These are phyloP conservation scores for Seira musarum DNA, from an alignment of 2,888 invertebrate species.

Conservation along the genomic window DNA sequence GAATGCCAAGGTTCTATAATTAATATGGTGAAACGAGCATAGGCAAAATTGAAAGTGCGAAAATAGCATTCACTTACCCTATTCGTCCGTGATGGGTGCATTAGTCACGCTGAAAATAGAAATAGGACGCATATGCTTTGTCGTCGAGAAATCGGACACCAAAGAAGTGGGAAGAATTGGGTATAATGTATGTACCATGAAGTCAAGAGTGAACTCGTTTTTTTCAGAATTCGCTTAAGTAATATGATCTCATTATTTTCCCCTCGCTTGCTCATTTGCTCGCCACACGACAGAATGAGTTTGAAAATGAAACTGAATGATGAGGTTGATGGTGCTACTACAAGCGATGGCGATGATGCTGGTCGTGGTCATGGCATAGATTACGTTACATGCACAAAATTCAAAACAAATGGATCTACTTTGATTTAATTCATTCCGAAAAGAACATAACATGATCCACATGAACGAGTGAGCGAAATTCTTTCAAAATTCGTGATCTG, in stretches of 20 bases:
- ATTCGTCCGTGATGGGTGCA: conserved; percentile 1
- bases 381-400: conserved; percentile 18
- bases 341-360: too few relatives aligned
- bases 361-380: conserved; percentile 55
- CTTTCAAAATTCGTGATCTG: too few relatives aligned
- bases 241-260: neutral
- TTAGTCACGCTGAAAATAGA: conserved; percentile 52
- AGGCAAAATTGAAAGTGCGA: neutral
- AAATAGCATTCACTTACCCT: neutral
- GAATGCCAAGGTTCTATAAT: conserved; percentile 63
- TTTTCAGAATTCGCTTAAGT: neutral
- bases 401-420: conserved; percentile 13
- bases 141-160: too few relatives aligned
- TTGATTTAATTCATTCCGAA: too few relatives aligned
- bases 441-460: too few relatives aligned
- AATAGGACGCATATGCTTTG: conserved; percentile 46
- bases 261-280: conserved; percentile 19
- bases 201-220: conserved; percentile 30
- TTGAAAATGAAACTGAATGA: conserved; percentile 47
- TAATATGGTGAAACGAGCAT: conserved; percentile 18
- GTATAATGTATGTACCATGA: neutral
- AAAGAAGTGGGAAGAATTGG: neutral
- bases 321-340: conserved; percentile 55
- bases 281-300: conserved; percentile 36
- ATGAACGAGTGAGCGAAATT: too few relatives aligned